phyloP scores from a whole-genome alignment of 2,113 vertebrate genomes.

The Alexandromys fortis region DNA sequence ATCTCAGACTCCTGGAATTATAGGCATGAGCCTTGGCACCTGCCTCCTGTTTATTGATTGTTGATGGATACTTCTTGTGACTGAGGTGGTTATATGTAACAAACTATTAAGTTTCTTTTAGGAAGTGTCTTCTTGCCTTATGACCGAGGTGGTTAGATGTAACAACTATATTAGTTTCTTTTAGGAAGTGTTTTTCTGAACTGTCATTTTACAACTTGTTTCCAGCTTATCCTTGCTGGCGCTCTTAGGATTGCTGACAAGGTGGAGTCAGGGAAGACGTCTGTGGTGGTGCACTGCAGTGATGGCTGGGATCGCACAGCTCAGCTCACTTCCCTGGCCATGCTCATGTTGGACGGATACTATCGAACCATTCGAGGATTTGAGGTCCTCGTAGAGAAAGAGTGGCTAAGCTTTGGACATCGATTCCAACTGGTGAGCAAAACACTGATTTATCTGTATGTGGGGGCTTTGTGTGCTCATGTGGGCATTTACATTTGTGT shows the following conservation, averaged over 20 bases:
- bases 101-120: conserved; percentile 10
- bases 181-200: background rate
- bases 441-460: background rate
- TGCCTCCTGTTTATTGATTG: background rate
- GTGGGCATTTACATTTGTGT: background rate
- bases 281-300: conserved; percentile 97
- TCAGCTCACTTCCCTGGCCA: conserved; percentile 95
- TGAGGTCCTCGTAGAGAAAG: conserved; percentile 96
- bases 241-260: conserved; percentile 97
- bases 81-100: background rate
- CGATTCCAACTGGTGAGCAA: conserved; percentile 95
- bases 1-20: background rate
- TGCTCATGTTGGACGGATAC: conserved; percentile 96
- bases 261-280: conserved; percentile 96
- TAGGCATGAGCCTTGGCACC: background rate
- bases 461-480: too few species aligned
- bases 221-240: conserved; percentile 94
- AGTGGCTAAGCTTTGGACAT: conserved; percentile 98
- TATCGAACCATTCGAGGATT: conserved; percentile 96
- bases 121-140: background rate
- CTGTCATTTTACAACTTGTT: background rate
- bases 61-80: background rate
- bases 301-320: conserved; percentile 97
- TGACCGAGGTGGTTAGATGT: background rate
- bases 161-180: background rate